These are phyloP conservation scores for Melanostigma gelatinosum DNA, from an alignment of 2,113 vertebrate species.

Conservation along the genomic window DNA sequence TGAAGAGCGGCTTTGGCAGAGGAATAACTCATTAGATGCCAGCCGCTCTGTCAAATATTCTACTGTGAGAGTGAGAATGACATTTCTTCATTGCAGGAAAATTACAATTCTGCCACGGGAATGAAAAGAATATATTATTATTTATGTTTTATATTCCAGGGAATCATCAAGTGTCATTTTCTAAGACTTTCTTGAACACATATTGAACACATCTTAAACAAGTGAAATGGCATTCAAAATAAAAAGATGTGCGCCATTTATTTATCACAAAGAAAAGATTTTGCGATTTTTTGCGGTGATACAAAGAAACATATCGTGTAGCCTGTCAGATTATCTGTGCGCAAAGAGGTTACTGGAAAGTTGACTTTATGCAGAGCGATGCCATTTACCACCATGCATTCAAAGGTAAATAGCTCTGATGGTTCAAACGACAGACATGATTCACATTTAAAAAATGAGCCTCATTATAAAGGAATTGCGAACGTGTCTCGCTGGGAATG, in stretches of 20 bases:
- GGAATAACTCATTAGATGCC: constrained; percentile 21
- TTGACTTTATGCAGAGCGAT: background rate
- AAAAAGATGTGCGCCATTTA: background rate
- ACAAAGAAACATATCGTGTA: background rate
- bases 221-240: background rate
- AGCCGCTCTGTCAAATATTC: constrained; percentile 31
- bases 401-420: background rate
- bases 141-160: background rate
- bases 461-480: background rate
- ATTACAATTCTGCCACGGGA: constrained; percentile 11
- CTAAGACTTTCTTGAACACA: background rate
- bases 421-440: background rate
- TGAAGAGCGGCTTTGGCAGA: constrained; percentile 47
- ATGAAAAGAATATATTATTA: background rate
- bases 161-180: constrained; percentile 7
- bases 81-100: constrained; percentile 10
- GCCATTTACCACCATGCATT: background rate
- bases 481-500: background rate
- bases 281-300: background rate
- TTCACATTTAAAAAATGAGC: background rate
- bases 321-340: constrained; percentile 6
- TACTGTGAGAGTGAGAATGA: constrained; percentile 7
- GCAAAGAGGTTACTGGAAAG: constrained; percentile 3
- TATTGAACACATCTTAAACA: background rate
- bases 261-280: background rate